These are phyloP conservation scores for Botia almorhae DNA, from an alignment of 2,797 vertebrate genomes.

Conservation along the genomic window DNA sequence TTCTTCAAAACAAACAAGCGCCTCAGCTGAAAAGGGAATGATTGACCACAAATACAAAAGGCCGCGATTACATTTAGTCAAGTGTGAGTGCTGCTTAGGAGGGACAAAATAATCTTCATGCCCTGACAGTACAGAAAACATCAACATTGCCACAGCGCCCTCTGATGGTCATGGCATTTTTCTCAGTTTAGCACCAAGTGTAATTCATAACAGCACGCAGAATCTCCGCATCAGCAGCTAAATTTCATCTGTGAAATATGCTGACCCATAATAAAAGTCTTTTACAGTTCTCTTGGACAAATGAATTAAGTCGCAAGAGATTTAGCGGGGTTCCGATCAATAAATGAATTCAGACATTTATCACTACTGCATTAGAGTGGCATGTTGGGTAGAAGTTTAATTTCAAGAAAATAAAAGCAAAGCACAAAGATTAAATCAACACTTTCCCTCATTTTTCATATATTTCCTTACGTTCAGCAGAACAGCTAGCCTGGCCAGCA, in stretches of 20 bases:
- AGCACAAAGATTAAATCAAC: slow-evolving; percentile 40
- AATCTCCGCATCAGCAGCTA: neutral
- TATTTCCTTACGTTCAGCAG: slow-evolving; percentile 32
- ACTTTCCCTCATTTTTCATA: slow-evolving; percentile 22
- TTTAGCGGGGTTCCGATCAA: slow-evolving; percentile 42
- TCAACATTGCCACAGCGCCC: slow-evolving; percentile 24
- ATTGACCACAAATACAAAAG: neutral
- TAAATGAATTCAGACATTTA: slow-evolving; percentile 39
- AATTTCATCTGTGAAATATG: neutral
- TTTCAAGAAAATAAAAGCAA: slow-evolving; percentile 18
- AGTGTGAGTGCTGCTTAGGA: neutral
- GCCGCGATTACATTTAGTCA: neutral
- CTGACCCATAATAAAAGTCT: slow-evolving; percentile 25
- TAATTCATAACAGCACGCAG: slow-evolving; percentile 16
- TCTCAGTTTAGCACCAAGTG: slow-evolving; percentile 18
- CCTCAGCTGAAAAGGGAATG: neutral
- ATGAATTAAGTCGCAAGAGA: slow-evolving; percentile 13
- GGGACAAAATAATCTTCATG: neutral
- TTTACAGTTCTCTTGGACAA: neutral
- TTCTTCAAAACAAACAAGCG: neutral
- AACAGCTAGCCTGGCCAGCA: slow-evolving; percentile 53
- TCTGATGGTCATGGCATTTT: slow-evolving; percentile 36
- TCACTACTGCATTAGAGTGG: slow-evolving; percentile 37
- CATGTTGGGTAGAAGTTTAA: slow-evolving; percentile 40
- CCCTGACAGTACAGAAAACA: neutral